Percentiles rank a stretch among this genome's conserved stretches.
phyloP scores from a whole-genome alignment of 2,888 invertebrate species.

The Selenia dentaria region DNA sequence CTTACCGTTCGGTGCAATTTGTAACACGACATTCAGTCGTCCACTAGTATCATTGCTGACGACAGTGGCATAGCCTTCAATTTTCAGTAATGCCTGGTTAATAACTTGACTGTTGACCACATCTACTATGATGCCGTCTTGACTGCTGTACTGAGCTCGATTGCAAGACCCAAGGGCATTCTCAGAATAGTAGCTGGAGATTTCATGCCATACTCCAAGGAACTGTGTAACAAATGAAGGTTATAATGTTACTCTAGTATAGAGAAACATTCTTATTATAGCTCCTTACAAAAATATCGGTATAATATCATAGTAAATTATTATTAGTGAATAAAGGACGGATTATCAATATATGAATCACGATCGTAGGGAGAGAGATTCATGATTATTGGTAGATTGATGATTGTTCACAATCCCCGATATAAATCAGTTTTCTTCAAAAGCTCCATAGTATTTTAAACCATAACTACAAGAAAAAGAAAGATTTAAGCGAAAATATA shows the following conservation, averaged over 20 bases:
- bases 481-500: no score
- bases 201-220: conserved; percentile 64
- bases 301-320: no score
- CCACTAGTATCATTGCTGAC: conserved; percentile 52
- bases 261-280: no score
- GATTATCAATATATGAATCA: no score
- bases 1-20: conserved; percentile 34
- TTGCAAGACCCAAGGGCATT: conserved; percentile 53
- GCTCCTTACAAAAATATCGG: no score
- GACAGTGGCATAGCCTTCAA: conserved; percentile 58
- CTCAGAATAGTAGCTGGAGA: conserved; percentile 58
- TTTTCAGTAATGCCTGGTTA: conserved; percentile 48
- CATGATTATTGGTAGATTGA: no score
- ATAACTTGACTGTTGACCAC: conserved; percentile 67
- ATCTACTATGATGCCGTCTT: conserved; percentile 40
- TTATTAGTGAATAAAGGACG: no score
- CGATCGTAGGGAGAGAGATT: no score
- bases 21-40: conserved; percentile 54
- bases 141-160: conserved; percentile 54
- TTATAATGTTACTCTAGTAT: neutral
- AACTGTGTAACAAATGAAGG: conserved; percentile 48
- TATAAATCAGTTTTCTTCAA: no score
- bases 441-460: no score
- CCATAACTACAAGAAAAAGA: no score
- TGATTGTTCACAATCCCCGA: no score